Evolutionary conservation across 2,113 vertebrate genomes (phyloP).

Genomic region (Acrocephalus kingi): DNA sequence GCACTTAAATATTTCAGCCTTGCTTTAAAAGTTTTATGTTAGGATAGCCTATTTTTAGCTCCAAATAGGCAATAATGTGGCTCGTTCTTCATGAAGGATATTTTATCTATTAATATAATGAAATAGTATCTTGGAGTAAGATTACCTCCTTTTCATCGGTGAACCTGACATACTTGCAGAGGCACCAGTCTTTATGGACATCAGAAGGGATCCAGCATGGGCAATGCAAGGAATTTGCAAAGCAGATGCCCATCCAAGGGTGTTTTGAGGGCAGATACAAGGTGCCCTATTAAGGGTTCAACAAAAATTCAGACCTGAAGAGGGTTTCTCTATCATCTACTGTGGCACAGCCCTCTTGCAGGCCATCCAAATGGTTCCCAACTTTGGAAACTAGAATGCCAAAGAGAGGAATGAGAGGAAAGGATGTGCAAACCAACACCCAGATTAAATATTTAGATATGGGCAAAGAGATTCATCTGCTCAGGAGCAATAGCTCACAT

Average conservation of each 20-base stretch:
- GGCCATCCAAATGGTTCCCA: not conserved
- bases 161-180: not conserved
- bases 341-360: not conserved
- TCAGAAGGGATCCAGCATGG: not conserved
- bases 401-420: not conserved
- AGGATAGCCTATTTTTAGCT: constrained; percentile 12
- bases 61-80: constrained; percentile 41
- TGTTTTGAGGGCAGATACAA: not conserved
- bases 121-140: constrained; percentile 11
- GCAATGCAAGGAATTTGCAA: not conserved
- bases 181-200: not conserved
- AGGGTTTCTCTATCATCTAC: not conserved
- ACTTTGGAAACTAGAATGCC: not conserved
- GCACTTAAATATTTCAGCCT: not conserved
- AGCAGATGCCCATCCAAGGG: fast-evolving
- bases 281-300: not conserved
- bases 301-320: not conserved
- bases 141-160: not conserved
- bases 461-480: not conserved
- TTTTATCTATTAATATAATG: constrained; percentile 21
- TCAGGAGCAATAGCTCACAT: not conserved
- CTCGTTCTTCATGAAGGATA: constrained; percentile 20
- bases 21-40: constrained; percentile 27
- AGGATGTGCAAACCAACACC: fast-evolving
- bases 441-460: not conserved